These are phyloP conservation scores for Drosophila carrolli DNA, from an alignment of 1,140 invertebrate species.

Conservation along the genomic window DNA sequence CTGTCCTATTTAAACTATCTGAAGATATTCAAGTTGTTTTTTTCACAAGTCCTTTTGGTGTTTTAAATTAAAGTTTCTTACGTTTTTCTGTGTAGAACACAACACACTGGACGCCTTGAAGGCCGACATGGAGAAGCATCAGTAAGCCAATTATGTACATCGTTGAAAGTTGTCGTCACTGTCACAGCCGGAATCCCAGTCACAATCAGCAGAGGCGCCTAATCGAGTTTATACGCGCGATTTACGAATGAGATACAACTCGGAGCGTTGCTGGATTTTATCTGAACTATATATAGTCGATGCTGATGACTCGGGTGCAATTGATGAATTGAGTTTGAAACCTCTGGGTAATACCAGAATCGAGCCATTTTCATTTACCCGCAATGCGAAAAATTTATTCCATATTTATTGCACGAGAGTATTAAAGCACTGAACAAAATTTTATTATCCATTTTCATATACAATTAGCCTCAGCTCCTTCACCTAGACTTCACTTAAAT, in stretches of 20 bases:
- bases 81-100: constrained; percentile 67
- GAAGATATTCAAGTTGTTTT: no score
- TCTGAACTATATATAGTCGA: constrained; percentile 49
- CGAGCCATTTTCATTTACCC: constrained; percentile 30
- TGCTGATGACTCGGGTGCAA: constrained; percentile 11
- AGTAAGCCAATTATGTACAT: constrained; percentile 58
- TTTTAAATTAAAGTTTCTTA: constrained; percentile 31
- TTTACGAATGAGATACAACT: constrained; percentile 55
- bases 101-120: constrained; percentile 85
- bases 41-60: not conserved
- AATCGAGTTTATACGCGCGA: constrained; percentile 55
- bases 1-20: no score
- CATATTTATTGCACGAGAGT: constrained; percentile 22
- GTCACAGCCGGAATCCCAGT: constrained; percentile 25
- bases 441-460: no score
- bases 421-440: not conserved
- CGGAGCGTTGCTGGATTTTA: constrained; percentile 48
- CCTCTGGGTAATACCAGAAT: constrained; percentile 49
- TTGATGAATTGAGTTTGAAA: constrained; percentile 35
- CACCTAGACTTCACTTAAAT: not conserved
- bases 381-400: constrained; percentile 18
- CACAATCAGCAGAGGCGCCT: constrained; percentile 37
- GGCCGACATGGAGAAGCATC: constrained; percentile 86
- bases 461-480: no score
- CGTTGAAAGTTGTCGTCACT: constrained; percentile 15